phyloP scores from a whole-genome alignment of 2,113 vertebrate genomes.

The Nicator chloris region DNA sequence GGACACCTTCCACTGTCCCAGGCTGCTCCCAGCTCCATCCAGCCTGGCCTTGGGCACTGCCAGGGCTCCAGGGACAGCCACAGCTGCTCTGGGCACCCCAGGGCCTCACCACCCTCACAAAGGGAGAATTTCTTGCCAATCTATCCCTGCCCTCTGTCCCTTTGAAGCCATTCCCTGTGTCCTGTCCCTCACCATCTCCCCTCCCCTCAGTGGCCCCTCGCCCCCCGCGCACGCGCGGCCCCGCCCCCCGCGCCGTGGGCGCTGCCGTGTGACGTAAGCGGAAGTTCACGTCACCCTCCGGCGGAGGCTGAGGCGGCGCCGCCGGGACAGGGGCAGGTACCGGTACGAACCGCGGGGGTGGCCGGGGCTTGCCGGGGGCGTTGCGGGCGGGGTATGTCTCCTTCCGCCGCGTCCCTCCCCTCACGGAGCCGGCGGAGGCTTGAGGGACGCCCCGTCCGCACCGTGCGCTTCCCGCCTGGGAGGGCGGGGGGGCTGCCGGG shows the following conservation, averaged over 20 bases:
- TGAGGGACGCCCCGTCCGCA: background rate
- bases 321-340: background rate
- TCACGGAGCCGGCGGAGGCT: background rate
- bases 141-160: rapidly evolving
- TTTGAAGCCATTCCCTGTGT: background rate
- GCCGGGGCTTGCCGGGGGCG: too few relatives aligned
- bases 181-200: background rate
- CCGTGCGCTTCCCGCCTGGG: background rate
- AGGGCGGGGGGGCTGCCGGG: too few relatives aligned
- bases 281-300: background rate
- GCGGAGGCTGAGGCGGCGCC: background rate
- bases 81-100: background rate
- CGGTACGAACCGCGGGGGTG: background rate
- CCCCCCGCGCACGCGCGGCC: too few relatives aligned
- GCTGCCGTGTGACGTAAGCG: background rate
- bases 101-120: background rate
- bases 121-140: too few relatives aligned
- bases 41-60: background rate
- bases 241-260: background rate
- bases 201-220: background rate
- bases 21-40: background rate
- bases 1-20: background rate
- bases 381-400: background rate
- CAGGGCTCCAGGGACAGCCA: background rate
- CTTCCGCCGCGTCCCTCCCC: too few relatives aligned